phyloP scores from a whole-genome alignment of 2,113 vertebrate genomes.

The Xiphophorus maculatus region DNA sequence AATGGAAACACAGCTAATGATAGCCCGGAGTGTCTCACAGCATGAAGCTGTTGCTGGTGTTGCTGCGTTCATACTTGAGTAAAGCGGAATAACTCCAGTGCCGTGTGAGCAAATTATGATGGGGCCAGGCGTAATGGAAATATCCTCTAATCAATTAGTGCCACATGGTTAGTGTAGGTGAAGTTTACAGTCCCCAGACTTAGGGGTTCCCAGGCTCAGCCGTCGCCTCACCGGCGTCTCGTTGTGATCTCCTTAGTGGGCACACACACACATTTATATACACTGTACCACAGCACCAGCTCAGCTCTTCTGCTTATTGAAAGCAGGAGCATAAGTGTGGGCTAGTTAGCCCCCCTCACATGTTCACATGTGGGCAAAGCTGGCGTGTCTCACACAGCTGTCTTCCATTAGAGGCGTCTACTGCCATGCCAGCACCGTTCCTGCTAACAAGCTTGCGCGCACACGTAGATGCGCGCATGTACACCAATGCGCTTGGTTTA shows the following conservation, averaged over 20 bases:
- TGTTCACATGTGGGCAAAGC: constrained; percentile 66
- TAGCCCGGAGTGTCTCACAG: constrained; percentile 12
- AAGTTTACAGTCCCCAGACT: constrained; percentile 49
- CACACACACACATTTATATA: constrained; percentile 16
- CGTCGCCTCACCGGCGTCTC: constrained; percentile 13
- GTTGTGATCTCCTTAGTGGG: constrained; percentile 29
- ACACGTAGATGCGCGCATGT: constrained; percentile 8
- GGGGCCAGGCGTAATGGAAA: constrained; percentile 50
- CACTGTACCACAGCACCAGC: constrained; percentile 36
- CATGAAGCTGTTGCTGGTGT: constrained; percentile 24
- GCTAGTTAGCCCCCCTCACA: constrained; percentile 48
- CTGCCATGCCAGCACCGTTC: constrained; percentile 56
- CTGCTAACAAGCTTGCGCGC: constrained; percentile 19
- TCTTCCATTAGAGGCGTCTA: constrained; percentile 74
- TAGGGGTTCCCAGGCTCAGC: constrained; percentile 50
- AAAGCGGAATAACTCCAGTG: constrained; percentile 4
- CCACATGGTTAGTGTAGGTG: constrained; percentile 40
- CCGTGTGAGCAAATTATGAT: constrained; percentile 23
- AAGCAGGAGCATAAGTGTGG: constrained; percentile 55
- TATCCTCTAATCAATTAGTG: constrained; percentile 51
- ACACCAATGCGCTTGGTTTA: constrained; percentile 5
- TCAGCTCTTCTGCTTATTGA: constrained; percentile 68
- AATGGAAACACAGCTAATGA: background rate
- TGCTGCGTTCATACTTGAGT: constrained; percentile 11
- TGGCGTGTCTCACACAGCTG: constrained; percentile 73